Percentiles rank a stretch among this genome's conserved stretches.
phyloP scores from a whole-genome alignment of 2,113 vertebrate genomes.

The Sturnus vulgaris region DNA sequence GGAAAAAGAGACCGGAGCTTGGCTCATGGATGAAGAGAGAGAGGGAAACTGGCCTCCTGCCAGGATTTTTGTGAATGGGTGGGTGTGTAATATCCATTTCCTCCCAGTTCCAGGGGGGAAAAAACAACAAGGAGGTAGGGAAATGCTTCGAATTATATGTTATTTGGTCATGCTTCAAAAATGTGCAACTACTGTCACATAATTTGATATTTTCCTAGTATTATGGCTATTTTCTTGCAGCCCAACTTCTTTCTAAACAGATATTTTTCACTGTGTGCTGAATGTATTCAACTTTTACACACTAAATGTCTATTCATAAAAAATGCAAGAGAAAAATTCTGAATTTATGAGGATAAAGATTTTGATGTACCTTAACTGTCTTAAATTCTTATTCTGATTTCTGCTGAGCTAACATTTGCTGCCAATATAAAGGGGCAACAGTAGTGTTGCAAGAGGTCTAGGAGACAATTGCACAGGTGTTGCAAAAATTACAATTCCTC shows the following conservation, averaged over 20 bases:
- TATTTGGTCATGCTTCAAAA: slow-evolving; percentile 40
- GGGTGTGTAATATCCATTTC: slow-evolving; percentile 46
- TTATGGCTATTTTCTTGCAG: neutral
- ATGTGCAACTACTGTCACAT: neutral
- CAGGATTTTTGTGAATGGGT: slow-evolving; percentile 67
- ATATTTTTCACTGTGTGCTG: neutral
- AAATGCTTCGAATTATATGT: neutral
- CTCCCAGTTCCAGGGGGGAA: slow-evolving; percentile 32
- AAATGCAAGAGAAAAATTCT: slow-evolving; percentile 14
- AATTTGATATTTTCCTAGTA: slow-evolving; percentile 15
- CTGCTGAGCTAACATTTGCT: neutral
- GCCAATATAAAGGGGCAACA: neutral
- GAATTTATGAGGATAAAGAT: neutral
- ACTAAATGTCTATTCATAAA: neutral
- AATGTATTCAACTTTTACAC: neutral
- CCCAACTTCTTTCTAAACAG: neutral
- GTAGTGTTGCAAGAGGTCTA: neutral
- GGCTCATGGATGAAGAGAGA: neutral
- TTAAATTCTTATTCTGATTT: neutral
- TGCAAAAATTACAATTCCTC: neutral
- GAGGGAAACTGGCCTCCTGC: slow-evolving; percentile 19
- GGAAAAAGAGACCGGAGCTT: neutral
- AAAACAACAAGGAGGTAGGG: slow-evolving; percentile 13
- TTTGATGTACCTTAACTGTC: neutral
- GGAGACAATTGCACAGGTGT: neutral